A percentile compares a stretch with the other conserved stretches of the same genome.
Evolutionary conservation across 2,888 invertebrate genomes (phyloP).

Genomic region (Lepidonotus clava): DNA sequence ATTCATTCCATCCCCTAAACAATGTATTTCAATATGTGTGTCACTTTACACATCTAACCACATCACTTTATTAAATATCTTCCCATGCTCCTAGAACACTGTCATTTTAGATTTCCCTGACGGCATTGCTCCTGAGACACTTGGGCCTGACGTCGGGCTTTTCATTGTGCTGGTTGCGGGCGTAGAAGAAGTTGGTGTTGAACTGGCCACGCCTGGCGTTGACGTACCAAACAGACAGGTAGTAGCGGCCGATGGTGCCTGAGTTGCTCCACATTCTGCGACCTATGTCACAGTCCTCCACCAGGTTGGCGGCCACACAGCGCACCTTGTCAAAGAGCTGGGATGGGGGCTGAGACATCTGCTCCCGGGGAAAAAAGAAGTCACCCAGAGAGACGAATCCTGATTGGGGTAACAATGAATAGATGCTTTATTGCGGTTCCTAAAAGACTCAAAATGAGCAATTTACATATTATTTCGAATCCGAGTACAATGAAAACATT

Average conservation of each 20-base stretch:
- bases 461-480: too few relatives aligned
- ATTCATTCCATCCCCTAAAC: too few relatives aligned
- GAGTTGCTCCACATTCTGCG: constrained; percentile 9
- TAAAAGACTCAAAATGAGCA: too few relatives aligned
- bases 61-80: too few relatives aligned
- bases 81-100: too few relatives aligned
- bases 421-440: too few relatives aligned
- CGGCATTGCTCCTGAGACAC: constrained; percentile 11
- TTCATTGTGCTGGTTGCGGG: constrained; percentile 22
- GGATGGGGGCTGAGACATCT: background rate
- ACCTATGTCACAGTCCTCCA: background rate
- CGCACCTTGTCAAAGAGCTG: constrained; percentile 16
- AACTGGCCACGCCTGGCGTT: background rate
- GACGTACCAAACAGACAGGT: background rate
- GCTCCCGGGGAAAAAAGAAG: background rate
- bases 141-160: background rate
- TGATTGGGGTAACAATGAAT: too few relatives aligned
- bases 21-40: too few relatives aligned
- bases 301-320: background rate
- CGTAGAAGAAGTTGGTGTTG: constrained; percentile 12
- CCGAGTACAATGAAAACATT: too few relatives aligned
- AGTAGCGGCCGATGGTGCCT: constrained; percentile 1
- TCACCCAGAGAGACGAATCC: constrained; percentile 23
- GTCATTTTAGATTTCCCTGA: background rate
- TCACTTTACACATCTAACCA: too few relatives aligned